Evolutionary conservation across 2,888 invertebrate genomes (phyloP).

Genomic region (Chorisops tibialis): DNA sequence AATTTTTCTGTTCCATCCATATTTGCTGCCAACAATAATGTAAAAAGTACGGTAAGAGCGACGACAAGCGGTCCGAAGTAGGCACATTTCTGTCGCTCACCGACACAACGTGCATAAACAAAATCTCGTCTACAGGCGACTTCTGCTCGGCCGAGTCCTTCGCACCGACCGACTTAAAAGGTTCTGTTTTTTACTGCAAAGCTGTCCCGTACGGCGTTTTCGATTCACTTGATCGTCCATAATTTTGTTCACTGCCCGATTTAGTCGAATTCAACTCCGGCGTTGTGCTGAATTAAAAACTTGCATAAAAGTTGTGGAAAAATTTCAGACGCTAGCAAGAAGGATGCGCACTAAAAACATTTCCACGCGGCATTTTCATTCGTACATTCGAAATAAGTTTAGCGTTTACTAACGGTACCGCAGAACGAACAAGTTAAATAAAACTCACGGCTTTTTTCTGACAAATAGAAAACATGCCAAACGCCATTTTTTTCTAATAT

Average conservation of each 20-base stretch:
- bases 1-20: no score
- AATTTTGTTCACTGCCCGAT: neutral
- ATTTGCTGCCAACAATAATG: no score
- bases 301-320: neutral
- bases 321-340: no score
- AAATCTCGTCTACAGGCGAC: neutral
- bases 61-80: neutral
- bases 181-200: constrained; percentile 7
- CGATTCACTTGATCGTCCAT: neutral
- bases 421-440: no score
- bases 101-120: neutral
- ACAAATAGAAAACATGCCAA: constrained; percentile 14
- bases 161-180: constrained; percentile 11
- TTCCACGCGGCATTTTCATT: no score
- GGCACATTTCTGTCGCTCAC: neutral
- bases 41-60: neutral
- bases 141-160: neutral
- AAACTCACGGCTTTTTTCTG: neutral
- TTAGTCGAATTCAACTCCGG: neutral
- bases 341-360: no score
- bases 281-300: no score
- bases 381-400: no score
- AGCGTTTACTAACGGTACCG: no score
- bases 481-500: constrained; percentile 4
- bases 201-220: neutral